A percentile compares a stretch with the other conserved stretches of the same genome.
These are phyloP conservation scores for Prostheceraeus crozeri DNA, from an alignment of 2,888 invertebrate species.

Conservation along the genomic window DNA sequence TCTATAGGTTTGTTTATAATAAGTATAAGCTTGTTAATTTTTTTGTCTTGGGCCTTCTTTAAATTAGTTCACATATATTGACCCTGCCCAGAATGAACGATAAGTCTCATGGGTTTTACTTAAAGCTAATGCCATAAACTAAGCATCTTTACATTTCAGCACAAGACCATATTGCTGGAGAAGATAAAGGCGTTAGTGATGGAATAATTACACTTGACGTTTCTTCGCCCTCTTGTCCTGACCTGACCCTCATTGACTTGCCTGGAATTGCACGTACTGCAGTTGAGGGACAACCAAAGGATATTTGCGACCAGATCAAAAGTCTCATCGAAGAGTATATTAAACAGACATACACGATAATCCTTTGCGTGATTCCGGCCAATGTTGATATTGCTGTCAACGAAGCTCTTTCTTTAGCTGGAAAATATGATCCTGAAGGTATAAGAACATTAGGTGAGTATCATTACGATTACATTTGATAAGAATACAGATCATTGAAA, in stretches of 20 bases:
- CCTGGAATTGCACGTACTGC: conserved; percentile 39
- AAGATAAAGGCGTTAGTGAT: conserved; percentile 29
- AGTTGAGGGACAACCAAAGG: conserved; percentile 25
- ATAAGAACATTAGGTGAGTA: conserved; percentile 30
- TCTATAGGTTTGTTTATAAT: too few relatives aligned
- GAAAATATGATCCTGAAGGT: conserved; percentile 37
- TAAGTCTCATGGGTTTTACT: too few relatives aligned
- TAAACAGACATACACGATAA: conserved; percentile 33
- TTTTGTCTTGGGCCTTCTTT: too few relatives aligned
- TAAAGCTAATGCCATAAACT: too few relatives aligned
- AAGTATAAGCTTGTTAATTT: too few relatives aligned
- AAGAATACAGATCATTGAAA: too few relatives aligned
- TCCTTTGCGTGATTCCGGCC: conserved; percentile 38
- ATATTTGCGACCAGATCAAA: conserved; percentile 35
- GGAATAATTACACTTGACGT: conserved; percentile 34
- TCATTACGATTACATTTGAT: too few relatives aligned
- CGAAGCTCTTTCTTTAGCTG: conserved; percentile 37
- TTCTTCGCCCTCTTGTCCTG: conserved; percentile 29
- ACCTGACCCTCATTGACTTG: conserved; percentile 40
- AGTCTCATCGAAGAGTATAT: conserved; percentile 36
- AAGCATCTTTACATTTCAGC: conserved; percentile 27
- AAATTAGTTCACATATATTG: too few relatives aligned
- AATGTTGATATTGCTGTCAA: conserved; percentile 39
- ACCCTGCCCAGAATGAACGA: too few relatives aligned
- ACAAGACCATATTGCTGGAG: conserved; percentile 25